A percentile compares a stretch with the other conserved stretches of the same genome.
Conservation (phyloP, 2,888 invertebrate genomes). For the Heliconius erato region DNA sequence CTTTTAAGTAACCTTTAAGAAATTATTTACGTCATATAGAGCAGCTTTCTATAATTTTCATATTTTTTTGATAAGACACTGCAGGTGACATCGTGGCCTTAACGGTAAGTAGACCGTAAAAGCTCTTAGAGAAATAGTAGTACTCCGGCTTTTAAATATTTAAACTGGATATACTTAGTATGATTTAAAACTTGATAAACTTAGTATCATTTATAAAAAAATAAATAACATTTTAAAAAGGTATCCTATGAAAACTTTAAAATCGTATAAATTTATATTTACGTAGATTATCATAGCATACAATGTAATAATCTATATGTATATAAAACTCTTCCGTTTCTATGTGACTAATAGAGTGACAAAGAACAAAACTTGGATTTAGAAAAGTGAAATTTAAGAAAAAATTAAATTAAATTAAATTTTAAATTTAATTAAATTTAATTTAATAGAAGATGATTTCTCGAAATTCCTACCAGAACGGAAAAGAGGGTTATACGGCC, state of each 20-base stretch:
- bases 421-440: no score
- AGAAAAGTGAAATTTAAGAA: no score
- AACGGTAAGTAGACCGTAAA: not conserved
- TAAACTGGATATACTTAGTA: not conserved
- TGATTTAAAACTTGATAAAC: not conserved
- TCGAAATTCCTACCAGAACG: no score
- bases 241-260: not conserved
- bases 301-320: no score
- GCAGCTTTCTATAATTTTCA: not conserved
- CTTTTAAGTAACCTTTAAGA: not conserved
- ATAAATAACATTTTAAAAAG: not conserved
- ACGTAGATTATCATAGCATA: no score
- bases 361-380: no score
- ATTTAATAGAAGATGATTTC: no score
- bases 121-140: not conserved
- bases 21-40: not conserved
- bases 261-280: no score
- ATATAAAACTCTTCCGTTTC: no score
- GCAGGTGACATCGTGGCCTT: constrained; percentile 1
- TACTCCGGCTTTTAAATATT: not conserved
- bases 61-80: not conserved
- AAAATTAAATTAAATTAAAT: no score
- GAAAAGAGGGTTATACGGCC: no score
- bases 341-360: no score
- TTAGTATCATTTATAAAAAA: not conserved